Evolutionary conservation across 2,113 vertebrate species (phyloP), one percentile per base, ranked within the genome.

Genomic region (Solea senegalensis): DNA sequence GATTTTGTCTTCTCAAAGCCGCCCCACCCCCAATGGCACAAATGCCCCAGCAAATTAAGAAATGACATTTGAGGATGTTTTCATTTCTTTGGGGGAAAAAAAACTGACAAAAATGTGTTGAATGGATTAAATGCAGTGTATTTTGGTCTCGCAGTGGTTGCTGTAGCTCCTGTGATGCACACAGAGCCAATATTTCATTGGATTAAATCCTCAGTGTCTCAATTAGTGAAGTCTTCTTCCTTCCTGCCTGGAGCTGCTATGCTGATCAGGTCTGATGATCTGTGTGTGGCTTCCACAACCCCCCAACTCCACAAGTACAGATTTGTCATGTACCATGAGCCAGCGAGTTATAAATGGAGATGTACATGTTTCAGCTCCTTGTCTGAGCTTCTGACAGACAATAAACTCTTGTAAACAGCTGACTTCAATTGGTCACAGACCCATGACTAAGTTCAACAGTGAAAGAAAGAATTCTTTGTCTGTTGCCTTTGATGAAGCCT

Each of bases 191-290:
- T 51, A 50, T 60, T 60, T 81, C 44, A 82, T 65, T 76, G 65
- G 72, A 86, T 89, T 72, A 82, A 72, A 66, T 75, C 40, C 34
- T 14, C 57, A 69, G n/a, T 55, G 63, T 65, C 69, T 66, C 46
- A 79, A 63, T 80, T 65, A 69, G 51, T 48, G 16, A 9, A 15
- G 46, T 0, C 45, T 26, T 68, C 15, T 48, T 46, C 15, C 51
- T 46, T 69, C 56, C 67, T 41, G 61, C 26, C 0, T 69, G 65
- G 9, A 64, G 65, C 82, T 59, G 69, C 14, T 7, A 49, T 65
- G 60, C 51, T 79, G 65, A 76, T 76, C 67, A 72, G 40, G 43
- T 49, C 43, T 72, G 34, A 73, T 80, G 86, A 82, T 86, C 78
- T 80, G 61, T 72, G 61, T 72, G 54, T 9, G 39, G 48, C 9